Base-by-base conservation (phyloP, 2,113 vertebrate species). In the Petrocephalus microphthalmus region DNA sequence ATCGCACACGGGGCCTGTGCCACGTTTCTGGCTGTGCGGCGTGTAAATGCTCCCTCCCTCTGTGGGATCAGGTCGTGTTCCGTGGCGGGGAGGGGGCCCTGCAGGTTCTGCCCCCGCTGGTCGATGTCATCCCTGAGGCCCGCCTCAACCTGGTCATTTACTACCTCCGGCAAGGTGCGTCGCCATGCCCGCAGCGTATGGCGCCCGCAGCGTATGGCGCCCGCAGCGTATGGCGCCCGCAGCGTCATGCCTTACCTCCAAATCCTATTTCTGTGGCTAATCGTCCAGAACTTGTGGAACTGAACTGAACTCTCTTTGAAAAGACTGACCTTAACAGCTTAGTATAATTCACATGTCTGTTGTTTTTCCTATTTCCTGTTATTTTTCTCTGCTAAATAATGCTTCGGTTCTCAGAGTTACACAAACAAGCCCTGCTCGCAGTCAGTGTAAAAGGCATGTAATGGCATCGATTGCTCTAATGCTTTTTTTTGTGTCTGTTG, bases 71-170 rank as follows among this genome's bases (percentile, higher is more conserved):
- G 98, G 98, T 99, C 71, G 98, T 99, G 89, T 99, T 99, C 92
- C 97, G 97, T 67, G 97, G 97, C 67, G 98, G 98, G 17, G 97
- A 99, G 92, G 98, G 98, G 2, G 97, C 98, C 82, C 92, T 99
- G 91, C 98, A 99, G 93, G 96, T 99, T 54, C 93, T 99, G 29
- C 98, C 97, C 91, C 97, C 98, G 22, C 91, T 99, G 89, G 97
- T 99, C 78, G 98, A 99, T 90, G 98, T 99, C 92, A 99, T 99
- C 93, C 97, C 98, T 3, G 98, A 99, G 93, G 98, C 98, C 13
- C 95, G 98, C 91, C 95, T 99, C 89, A 99, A 99, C 93, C 94
- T 99, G 90, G 98, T 99, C 91, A 99, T 99, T 94, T 99, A 99
- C 92, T 98, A 99, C 91, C 97, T 99, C 85, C 95, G 96, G 88